Evolutionary conservation across 2,888 invertebrate species (phyloP).

Genomic region (Candidula unifasciata): DNA sequence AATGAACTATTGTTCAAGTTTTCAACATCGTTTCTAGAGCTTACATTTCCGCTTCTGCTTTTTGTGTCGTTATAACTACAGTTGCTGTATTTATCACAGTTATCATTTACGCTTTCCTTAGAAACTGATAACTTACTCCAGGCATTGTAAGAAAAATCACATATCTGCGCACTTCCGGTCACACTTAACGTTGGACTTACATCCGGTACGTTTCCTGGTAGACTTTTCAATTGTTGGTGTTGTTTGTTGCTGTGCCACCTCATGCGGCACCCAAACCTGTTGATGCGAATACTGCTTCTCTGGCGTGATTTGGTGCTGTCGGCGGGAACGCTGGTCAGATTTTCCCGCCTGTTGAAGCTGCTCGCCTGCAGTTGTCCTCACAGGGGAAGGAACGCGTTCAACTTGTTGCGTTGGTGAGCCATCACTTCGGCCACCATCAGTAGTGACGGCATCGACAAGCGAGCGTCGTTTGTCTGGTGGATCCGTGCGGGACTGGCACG

Average conservation of each 20-base stretch:
- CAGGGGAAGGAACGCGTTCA: not conserved
- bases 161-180: not conserved
- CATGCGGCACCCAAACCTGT: conserved; percentile 5
- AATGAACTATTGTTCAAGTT: not conserved
- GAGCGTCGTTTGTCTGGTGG: conserved; percentile 32
- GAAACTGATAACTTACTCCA: not conserved
- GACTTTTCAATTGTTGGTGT: not conserved
- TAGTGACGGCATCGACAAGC: not conserved
- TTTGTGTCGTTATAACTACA: no score
- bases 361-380: not conserved
- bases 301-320: not conserved
- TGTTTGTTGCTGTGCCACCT: not conserved
- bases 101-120: no score
- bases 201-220: not conserved
- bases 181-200: not conserved
- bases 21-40: no score
- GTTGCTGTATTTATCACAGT: no score
- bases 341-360: not conserved
- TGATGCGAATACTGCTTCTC: conserved; percentile 14
- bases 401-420: not conserved
- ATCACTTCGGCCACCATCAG: not conserved
- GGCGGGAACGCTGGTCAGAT: not conserved
- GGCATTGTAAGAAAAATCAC: not conserved
- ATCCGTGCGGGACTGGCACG: not conserved
- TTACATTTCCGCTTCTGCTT: no score